Percentiles rank a stretch among this genome's conserved stretches.
Conservation (phyloP, 1,140 invertebrate genomes). For the Temnothorax longispinosus region DNA sequence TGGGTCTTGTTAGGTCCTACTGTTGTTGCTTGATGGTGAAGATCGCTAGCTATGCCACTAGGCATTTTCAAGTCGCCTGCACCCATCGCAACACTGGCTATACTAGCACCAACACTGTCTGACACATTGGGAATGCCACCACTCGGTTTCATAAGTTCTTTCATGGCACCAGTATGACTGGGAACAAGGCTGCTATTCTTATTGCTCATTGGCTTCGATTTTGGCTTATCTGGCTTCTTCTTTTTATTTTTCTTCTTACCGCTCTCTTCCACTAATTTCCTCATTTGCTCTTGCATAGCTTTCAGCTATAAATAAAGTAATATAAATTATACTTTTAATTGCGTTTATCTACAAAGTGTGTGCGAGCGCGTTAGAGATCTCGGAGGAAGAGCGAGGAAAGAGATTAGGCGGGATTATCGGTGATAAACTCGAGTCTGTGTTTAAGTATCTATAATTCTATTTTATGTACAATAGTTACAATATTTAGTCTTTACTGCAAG, state of each 20-base stretch:
- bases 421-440: too few species aligned
- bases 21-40: constrained; percentile 82
- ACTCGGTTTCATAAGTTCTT: constrained; percentile 85
- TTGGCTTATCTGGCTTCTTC: constrained; percentile 91
- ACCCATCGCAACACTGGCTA: constrained; percentile 86
- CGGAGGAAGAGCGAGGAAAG: too few species aligned
- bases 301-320: constrained; percentile 87
- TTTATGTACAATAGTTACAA: too few species aligned
- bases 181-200: constrained; percentile 84
- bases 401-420: too few species aligned
- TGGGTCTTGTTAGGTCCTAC: constrained; percentile 80
- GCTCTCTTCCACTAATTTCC: constrained; percentile 93
- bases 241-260: constrained; percentile 92
- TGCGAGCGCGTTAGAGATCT: too few species aligned
- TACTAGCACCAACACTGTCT: constrained; percentile 87
- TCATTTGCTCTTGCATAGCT: constrained; percentile 97
- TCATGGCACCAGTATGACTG: constrained; percentile 85
- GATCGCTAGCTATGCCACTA: constrained; percentile 80
- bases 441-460: too few species aligned
- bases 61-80: constrained; percentile 86
- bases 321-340: not conserved
- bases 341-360: constrained; percentile 17
- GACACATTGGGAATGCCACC: constrained; percentile 82
- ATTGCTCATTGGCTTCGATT: constrained; percentile 87
- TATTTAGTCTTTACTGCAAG: too few species aligned